Conservation (phyloP, 2,888 invertebrate genomes). For the Platycnemis pennipes region DNA sequence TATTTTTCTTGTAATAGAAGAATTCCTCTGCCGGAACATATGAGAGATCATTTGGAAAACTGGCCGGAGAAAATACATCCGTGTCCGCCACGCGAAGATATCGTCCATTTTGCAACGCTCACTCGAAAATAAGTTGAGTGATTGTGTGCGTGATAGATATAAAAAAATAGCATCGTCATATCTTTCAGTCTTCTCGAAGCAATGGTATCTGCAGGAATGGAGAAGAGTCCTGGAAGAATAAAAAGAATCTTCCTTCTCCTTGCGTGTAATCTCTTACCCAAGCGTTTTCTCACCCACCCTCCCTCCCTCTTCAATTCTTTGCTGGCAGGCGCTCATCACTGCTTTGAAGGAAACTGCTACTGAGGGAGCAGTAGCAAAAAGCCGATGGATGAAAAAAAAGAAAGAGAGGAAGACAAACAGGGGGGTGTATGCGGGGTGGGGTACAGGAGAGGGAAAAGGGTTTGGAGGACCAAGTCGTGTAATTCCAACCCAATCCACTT, state of each 20-base stretch:
- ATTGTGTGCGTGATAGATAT: neutral
- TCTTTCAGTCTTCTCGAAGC: neutral
- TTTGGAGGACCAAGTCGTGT: constrained; percentile 42
- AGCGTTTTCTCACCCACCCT: neutral
- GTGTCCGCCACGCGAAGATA: neutral
- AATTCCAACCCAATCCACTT: constrained; percentile 65
- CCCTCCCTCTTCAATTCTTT: neutral
- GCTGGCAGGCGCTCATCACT: constrained; percentile 38
- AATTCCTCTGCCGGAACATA: neutral
- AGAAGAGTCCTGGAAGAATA: neutral
- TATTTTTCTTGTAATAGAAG: neutral
- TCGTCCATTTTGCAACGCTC: constrained; percentile 17
- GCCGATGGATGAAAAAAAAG: constrained; percentile 22
- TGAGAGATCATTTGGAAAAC: neutral
- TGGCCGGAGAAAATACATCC: neutral
- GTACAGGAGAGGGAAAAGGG: neutral
- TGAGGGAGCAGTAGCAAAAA: constrained; percentile 44
- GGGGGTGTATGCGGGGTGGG: neutral
- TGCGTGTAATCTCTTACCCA: constrained; percentile 49
- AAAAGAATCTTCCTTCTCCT: constrained; percentile 32
- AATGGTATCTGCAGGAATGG: neutral
- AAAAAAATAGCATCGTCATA: neutral
- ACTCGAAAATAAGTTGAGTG: neutral
- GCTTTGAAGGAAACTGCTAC: constrained; percentile 45
- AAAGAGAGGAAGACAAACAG: constrained; percentile 14